Percentiles rank a stretch among this genome's conserved stretches.
phyloP scores from a whole-genome alignment of 2,888 invertebrate genomes.

The Hofmannophila pseudospretella region DNA sequence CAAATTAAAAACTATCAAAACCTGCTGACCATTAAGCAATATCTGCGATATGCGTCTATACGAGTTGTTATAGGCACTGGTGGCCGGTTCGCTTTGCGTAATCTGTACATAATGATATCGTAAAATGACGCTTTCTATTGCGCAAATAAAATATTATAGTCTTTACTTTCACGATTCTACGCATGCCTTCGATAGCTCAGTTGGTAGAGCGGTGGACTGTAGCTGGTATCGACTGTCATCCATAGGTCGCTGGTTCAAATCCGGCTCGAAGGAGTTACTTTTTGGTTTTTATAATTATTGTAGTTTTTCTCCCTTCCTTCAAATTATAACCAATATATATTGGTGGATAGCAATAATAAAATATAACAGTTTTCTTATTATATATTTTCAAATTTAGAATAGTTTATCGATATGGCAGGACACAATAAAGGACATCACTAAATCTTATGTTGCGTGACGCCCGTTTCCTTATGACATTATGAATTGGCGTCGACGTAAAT shows the following conservation, averaged over 20 bases:
- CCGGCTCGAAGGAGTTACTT: slow-evolving; percentile 75
- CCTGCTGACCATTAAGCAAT: too few species aligned
- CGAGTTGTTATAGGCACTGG: too few species aligned
- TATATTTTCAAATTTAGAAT: too few species aligned
- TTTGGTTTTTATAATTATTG: too few species aligned
- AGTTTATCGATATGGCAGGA: slow-evolving; percentile 1
- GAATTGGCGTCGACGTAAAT: slow-evolving; percentile 52
- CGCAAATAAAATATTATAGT: not conserved
- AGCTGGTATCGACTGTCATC: slow-evolving; percentile 48
- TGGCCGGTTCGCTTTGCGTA: too few species aligned
- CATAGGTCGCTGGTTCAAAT: slow-evolving; percentile 81
- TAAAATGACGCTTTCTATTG: not conserved
- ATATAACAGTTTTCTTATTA: too few species aligned
- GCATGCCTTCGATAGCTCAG: slow-evolving; percentile 75
- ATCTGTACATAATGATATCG: not conserved
- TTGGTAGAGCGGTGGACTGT: slow-evolving; percentile 76
- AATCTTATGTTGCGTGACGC: slow-evolving; percentile 48
- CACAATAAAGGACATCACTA: slow-evolving; percentile 46
- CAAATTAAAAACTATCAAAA: too few species aligned
- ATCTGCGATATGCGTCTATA: too few species aligned
- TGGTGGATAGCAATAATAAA: too few species aligned
- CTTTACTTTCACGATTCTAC: not conserved
- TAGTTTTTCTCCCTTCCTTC: too few species aligned
- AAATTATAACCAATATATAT: too few species aligned
- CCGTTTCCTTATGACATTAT: slow-evolving; percentile 41